Evolutionary conservation across 2,113 vertebrate genomes (phyloP).

Genomic region (Ahaetulla prasina): DNA sequence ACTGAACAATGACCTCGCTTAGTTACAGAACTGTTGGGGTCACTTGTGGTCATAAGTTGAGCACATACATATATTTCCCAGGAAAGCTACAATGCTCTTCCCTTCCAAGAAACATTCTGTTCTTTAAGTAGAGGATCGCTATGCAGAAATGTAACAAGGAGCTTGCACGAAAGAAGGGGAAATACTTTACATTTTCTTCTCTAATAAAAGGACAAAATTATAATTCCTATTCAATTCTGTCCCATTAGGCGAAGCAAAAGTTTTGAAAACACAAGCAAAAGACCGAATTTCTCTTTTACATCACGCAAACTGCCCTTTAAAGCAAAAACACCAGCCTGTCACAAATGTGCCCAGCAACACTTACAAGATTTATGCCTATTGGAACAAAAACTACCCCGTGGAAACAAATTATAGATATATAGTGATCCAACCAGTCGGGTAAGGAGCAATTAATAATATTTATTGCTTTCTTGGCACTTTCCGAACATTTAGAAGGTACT

Average conservation of each 20-base stretch:
- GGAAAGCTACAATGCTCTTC: conserved; percentile 53
- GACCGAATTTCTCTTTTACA: neutral
- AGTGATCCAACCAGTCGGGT: neutral
- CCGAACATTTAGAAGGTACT: neutral
- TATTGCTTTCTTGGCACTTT: neutral
- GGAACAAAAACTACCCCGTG: neutral
- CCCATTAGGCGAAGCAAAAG: conserved; percentile 10
- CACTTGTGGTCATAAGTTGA: too few species aligned
- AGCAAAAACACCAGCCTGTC: neutral
- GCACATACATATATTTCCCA: conserved; percentile 30
- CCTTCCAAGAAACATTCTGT: conserved; percentile 58
- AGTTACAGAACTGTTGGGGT: too few species aligned
- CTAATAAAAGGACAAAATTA: neutral
- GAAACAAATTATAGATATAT: neutral
- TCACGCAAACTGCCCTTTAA: neutral
- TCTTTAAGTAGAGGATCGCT: conserved; percentile 32
- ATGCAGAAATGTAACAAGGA: conserved; percentile 54
- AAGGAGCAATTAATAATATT: neutral
- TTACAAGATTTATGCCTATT: neutral
- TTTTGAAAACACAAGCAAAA: neutral
- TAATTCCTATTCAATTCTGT: neutral
- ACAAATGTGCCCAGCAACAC: neutral
- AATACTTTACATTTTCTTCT: conserved; percentile 42
- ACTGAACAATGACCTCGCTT: too few species aligned
- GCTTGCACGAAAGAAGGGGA: conserved; percentile 8